phyloP scores from a whole-genome alignment of 2,797 vertebrate genomes.

The Numenius phaeopus region DNA sequence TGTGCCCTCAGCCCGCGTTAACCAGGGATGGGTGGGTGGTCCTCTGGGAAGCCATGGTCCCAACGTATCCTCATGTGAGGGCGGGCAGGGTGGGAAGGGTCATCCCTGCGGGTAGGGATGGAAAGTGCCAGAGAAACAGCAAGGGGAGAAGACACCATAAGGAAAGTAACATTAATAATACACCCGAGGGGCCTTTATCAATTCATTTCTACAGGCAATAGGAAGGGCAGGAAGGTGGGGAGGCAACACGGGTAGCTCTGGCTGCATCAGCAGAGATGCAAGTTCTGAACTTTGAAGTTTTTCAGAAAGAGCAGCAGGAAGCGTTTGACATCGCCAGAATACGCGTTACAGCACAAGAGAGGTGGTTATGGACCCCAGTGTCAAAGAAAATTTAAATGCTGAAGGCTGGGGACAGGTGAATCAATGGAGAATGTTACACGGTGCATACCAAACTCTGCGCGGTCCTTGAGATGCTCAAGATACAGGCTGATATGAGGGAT shows the following conservation, averaged over 20 bases:
- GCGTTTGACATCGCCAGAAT: background rate
- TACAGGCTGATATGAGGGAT: background rate
- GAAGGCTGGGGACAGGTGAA: background rate
- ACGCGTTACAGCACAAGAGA: background rate
- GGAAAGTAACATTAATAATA: background rate
- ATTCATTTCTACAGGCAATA: background rate
- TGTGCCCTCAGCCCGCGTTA: background rate
- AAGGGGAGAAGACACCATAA: background rate
- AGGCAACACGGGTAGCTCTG: background rate
- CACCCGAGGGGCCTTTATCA: background rate
- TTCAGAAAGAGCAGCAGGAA: background rate
- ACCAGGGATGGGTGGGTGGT: background rate
- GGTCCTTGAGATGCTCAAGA: background rate
- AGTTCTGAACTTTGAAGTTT: background rate
- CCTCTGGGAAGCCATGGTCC: background rate
- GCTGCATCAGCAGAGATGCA: background rate
- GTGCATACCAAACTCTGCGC: background rate
- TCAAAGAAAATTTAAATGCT: background rate
- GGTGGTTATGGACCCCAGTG: background rate
- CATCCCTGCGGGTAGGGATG: accelerated
- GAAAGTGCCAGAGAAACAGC: background rate
- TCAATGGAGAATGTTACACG: background rate
- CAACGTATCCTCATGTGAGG: accelerated
- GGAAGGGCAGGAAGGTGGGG: background rate
- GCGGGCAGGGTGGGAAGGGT: background rate